Evolutionary conservation across 2,888 invertebrate species (phyloP).

Genomic region (Heliconius charithonia): DNA sequence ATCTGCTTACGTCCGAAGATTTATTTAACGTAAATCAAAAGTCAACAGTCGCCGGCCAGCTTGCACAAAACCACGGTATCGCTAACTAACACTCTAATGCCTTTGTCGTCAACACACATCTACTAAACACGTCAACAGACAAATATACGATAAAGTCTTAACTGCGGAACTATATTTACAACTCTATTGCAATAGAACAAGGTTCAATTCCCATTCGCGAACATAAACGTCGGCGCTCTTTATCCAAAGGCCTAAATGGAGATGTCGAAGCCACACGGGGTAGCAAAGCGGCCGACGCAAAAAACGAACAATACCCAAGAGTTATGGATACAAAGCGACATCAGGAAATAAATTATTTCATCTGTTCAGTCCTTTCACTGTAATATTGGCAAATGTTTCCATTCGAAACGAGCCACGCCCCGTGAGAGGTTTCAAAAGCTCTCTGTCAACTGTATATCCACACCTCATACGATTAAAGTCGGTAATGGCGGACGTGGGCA

Average conservation of each 20-base stretch:
- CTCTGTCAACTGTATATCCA: slow-evolving; percentile 44
- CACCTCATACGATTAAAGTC: slow-evolving; percentile 45
- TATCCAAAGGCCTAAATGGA: slow-evolving; percentile 77
- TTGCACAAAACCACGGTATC: slow-evolving; percentile 77
- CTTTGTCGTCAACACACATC: slow-evolving; percentile 78
- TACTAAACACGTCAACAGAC: slow-evolving; percentile 58
- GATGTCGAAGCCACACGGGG: slow-evolving; percentile 75
- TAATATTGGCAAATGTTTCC: slow-evolving; percentile 84
- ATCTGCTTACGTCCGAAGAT: slow-evolving; percentile 67
- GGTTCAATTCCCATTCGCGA: slow-evolving; percentile 31
- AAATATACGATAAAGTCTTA: slow-evolving; percentile 37
- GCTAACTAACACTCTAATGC: slow-evolving; percentile 78
- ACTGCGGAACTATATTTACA: slow-evolving; percentile 6
- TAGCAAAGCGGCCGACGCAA: slow-evolving; percentile 75
- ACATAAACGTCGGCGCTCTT: slow-evolving; percentile 67
- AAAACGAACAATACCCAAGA: slow-evolving; percentile 77
- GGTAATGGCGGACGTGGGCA: slow-evolving; percentile 38
- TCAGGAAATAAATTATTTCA: slow-evolving; percentile 83
- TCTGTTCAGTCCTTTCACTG: slow-evolving; percentile 82
- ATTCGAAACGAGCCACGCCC: slow-evolving; percentile 82
- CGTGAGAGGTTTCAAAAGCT: slow-evolving; percentile 60
- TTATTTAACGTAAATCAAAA: slow-evolving; percentile 74
- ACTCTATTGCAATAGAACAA: slow-evolving; percentile 25
- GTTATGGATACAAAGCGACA: slow-evolving; percentile 82
- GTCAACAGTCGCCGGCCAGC: slow-evolving; percentile 65